Evolutionary conservation across 2,113 vertebrate genomes (phyloP).

Genomic region (Corythornis vintsioides): DNA sequence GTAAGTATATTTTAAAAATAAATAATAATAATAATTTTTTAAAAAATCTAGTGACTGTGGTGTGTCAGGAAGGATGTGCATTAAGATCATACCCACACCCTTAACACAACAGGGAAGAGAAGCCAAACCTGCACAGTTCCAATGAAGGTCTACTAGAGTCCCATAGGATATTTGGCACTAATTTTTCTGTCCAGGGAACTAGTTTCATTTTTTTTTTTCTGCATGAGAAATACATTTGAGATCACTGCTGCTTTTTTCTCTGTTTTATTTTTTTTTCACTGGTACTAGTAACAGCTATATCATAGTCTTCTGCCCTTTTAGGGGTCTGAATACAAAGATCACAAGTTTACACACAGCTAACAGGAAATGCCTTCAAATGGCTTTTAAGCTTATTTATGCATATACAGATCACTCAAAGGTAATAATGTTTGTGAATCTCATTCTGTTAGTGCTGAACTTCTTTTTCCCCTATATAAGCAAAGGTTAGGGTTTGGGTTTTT

Average conservation of each 20-base stretch:
- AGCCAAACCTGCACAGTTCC: not conserved
- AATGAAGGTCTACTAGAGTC: not conserved
- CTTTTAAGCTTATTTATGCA: not conserved
- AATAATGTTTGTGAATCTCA: not conserved
- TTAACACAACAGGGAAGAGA: not conserved
- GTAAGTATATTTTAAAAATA: not conserved
- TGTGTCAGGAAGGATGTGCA: accelerated
- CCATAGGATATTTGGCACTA: not conserved
- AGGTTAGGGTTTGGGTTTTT: not conserved
- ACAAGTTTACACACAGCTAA: not conserved
- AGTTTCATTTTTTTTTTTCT: not conserved
- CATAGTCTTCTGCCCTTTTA: not conserved
- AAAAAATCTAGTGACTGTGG: not conserved
- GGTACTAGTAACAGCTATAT: not conserved
- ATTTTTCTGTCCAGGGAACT: not conserved
- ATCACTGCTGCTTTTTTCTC: not conserved
- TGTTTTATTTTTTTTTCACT: not conserved
- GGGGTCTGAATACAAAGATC: not conserved
- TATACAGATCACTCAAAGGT: not conserved
- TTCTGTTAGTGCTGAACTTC: not conserved
- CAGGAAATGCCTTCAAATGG: not conserved
- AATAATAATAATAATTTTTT: not conserved
- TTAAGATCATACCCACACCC: not conserved
- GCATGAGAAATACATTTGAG: not conserved
- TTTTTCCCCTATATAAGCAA: not conserved